Percentiles rank a stretch among this genome's conserved stretches.
These are phyloP conservation scores for Panurus biarmicus DNA, from an alignment of 2,113 vertebrate species.

Conservation along the genomic window DNA sequence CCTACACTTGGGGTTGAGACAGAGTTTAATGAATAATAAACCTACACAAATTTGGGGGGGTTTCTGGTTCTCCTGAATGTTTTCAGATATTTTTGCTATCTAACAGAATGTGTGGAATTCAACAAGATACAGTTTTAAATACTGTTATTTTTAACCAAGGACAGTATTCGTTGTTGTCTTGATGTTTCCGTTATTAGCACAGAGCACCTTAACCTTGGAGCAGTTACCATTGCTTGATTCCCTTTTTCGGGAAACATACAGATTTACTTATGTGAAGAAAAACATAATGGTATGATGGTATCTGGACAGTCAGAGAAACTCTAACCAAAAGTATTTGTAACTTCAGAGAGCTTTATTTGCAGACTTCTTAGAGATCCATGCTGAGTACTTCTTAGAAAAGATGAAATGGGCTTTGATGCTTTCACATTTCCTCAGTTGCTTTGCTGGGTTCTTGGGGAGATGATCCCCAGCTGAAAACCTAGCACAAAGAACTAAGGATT, in stretches of 20 bases:
- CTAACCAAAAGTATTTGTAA: neutral
- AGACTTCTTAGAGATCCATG: neutral
- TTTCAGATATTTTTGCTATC: neutral
- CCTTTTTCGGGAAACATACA: neutral
- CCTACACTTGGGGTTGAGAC: neutral
- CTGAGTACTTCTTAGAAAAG: neutral
- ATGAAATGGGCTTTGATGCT: neutral
- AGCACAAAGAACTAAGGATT: neutral
- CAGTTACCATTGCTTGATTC: neutral
- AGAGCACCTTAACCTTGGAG: neutral
- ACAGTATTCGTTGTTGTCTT: neutral
- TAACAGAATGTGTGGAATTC: neutral
- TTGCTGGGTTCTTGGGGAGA: neutral
- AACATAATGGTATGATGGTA: neutral
- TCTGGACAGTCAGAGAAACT: neutral
- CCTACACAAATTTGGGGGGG: neutral
- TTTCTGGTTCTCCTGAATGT: neutral
- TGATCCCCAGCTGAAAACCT: neutral
- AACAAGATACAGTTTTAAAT: neutral
- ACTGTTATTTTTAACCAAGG: neutral
- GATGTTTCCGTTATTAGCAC: neutral
- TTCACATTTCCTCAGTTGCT: neutral
- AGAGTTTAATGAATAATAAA: slow-evolving; percentile 28
- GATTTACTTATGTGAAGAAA: neutral
- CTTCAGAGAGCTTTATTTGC: neutral